phyloP scores from a whole-genome alignment of 2,797 vertebrate species.

The Acanthurus leucopareius region DNA sequence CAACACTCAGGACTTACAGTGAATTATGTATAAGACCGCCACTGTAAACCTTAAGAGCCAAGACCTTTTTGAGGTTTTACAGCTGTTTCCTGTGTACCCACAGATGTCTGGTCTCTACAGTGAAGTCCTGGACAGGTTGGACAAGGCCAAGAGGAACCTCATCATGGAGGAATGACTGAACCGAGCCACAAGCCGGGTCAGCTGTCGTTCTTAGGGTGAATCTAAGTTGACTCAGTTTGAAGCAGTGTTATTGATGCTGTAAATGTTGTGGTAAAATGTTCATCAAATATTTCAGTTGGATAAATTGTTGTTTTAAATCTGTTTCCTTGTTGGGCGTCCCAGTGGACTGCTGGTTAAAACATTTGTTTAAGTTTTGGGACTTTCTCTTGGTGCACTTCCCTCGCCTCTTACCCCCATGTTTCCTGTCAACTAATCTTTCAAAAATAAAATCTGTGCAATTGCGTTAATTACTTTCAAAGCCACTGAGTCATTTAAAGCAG shows the following conservation, averaged over 20 bases:
- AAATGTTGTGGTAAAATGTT: conserved; percentile 19
- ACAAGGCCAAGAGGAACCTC: conserved; percentile 83
- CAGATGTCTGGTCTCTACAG: conserved; percentile 91
- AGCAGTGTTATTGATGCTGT: conserved; percentile 18
- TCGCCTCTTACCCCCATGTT: not conserved
- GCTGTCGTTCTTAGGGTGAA: not conserved
- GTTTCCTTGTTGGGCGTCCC: not conserved
- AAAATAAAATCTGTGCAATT: not conserved
- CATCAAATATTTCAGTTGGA: conserved; percentile 12
- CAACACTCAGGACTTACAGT: conserved; percentile 4
- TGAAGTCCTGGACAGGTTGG: conserved; percentile 88
- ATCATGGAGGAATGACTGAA: conserved; percentile 77
- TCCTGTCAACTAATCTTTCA: not conserved
- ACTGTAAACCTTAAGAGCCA: not conserved
- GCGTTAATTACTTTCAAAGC: conserved; percentile 21
- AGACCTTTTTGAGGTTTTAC: conserved; percentile 6
- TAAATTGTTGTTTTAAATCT: conserved; percentile 1
- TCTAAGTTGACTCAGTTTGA: conserved; percentile 10
- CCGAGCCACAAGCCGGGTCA: conserved; percentile 10
- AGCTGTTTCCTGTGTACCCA: conserved; percentile 46
- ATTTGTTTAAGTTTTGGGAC: conserved; percentile 2
- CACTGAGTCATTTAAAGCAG: conserved; percentile 31
- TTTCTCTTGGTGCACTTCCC: no score
- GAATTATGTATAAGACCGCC: not conserved
- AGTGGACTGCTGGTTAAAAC: no score